Conservation (phyloP, 2,113 vertebrate species). For the Cairina moschata region DNA sequence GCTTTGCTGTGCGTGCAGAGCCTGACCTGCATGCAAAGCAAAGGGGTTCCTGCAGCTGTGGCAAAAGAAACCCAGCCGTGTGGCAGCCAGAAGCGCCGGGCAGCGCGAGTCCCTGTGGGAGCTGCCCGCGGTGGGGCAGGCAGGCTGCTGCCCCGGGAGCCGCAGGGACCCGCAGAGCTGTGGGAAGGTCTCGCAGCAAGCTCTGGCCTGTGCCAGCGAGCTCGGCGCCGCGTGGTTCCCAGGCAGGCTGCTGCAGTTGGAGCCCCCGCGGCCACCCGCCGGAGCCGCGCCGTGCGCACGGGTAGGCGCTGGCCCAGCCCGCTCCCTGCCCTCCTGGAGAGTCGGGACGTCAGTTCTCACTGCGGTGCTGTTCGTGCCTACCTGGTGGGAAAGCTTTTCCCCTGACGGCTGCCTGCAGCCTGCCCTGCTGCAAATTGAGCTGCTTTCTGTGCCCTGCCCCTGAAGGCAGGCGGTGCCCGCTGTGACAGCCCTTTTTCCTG, state of each 20-base stretch:
- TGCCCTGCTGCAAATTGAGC: neutral
- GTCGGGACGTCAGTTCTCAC: rapidly evolving
- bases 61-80: neutral
- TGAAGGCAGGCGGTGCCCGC: neutral
- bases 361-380: neutral
- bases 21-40: neutral
- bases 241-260: neutral
- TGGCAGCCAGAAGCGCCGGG: too few relatives aligned
- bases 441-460: neutral
- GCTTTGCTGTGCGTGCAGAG: neutral
- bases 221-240: neutral
- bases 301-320: neutral
- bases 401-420: neutral
- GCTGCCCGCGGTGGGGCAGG: neutral
- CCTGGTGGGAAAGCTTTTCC: neutral
- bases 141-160: neutral
- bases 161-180: neutral
- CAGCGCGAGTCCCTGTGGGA: neutral
- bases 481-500: too few relatives aligned
- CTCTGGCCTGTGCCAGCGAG: neutral
- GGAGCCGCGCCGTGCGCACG: rapidly evolving
- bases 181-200: neutral
- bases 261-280: neutral
- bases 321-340: neutral
- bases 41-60: neutral